Conservation (phyloP, 2,797 vertebrate genomes). For the Artibeus lituratus region DNA sequence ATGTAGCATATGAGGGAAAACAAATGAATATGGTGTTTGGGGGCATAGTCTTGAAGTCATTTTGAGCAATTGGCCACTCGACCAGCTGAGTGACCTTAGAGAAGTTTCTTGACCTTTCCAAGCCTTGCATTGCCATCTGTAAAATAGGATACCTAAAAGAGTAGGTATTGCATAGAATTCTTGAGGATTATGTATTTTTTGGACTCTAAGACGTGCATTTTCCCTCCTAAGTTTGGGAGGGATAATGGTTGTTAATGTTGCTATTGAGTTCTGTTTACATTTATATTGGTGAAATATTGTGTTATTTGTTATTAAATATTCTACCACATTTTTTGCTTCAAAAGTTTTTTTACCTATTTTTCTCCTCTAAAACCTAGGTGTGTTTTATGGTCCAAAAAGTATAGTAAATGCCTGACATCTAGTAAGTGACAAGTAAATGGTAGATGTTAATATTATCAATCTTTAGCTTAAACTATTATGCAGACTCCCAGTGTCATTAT, state of each 20-base stretch:
- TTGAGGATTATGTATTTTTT: background rate
- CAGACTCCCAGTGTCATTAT: background rate
- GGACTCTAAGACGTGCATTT: too few relatives aligned
- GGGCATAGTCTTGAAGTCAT: background rate
- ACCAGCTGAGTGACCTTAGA: background rate
- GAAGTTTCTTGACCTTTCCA: conserved; percentile 18
- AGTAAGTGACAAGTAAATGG: background rate
- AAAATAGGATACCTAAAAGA: background rate
- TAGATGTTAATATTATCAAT: background rate
- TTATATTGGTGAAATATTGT: too few relatives aligned
- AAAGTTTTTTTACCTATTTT: too few relatives aligned
- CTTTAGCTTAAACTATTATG: conserved; percentile 3
- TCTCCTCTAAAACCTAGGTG: too few relatives aligned
- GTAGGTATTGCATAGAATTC: background rate
- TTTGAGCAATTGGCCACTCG: background rate
- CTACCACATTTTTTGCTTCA: too few relatives aligned
- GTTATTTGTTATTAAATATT: too few relatives aligned
- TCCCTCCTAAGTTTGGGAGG: too few relatives aligned
- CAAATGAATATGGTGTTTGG: background rate
- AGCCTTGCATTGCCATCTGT: background rate
- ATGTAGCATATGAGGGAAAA: background rate
- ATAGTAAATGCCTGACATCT: background rate
- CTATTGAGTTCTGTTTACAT: too few relatives aligned
- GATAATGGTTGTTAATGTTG: too few relatives aligned
- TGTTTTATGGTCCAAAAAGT: too few relatives aligned